Percentiles rank a stretch among this genome's conserved stretches.
These are phyloP conservation scores for Oscheius sp. DNA, from an alignment of 2,888 invertebrate species.

Conservation along the genomic window DNA sequence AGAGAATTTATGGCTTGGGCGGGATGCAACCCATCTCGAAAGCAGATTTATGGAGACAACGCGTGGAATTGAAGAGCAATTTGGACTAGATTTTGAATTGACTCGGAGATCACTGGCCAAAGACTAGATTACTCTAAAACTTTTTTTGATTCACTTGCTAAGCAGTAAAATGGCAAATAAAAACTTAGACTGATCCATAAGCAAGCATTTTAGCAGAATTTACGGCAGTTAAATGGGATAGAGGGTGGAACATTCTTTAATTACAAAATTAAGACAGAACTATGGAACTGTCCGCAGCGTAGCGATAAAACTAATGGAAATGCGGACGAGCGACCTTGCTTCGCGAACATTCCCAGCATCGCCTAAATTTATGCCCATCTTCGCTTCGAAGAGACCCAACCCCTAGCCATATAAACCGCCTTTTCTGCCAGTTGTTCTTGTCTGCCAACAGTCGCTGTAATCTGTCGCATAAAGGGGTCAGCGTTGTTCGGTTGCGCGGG, in stretches of 20 bases:
- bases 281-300: too few species aligned
- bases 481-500: neutral
- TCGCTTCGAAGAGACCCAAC: neutral
- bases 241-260: too few species aligned
- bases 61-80: conserved; percentile 5
- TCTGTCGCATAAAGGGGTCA: conserved; percentile 11
- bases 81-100: too few species aligned
- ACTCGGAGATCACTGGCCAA: too few species aligned
- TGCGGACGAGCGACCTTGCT: neutral
- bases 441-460: conserved; percentile 9
- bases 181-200: neutral
- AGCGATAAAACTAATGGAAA: neutral
- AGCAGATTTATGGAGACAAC: neutral
- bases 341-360: neutral
- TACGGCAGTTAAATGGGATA: too few species aligned
- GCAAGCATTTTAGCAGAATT: too few species aligned
- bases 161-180: too few species aligned
- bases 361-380: conserved; percentile 11
- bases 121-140: too few species aligned
- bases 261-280: too few species aligned
- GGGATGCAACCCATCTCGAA: neutral
- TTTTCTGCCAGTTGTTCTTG: neutral
- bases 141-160: too few species aligned
- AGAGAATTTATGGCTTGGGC: too few species aligned
- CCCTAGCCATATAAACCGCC: neutral